Conservation (phyloP, 2,888 invertebrate genomes). For the Prosapia bicincta region DNA sequence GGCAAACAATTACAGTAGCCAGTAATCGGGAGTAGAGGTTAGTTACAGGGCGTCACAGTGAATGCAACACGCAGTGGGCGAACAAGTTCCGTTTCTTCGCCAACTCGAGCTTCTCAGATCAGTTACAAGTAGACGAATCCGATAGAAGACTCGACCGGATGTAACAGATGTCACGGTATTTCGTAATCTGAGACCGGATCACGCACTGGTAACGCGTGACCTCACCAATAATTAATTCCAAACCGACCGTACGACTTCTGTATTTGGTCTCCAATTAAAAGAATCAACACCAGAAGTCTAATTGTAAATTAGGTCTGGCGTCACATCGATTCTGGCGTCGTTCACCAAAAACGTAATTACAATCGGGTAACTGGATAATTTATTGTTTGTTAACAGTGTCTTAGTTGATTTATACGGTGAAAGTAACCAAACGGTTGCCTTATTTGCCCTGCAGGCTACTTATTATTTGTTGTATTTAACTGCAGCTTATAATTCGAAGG, state of each 20-base stretch:
- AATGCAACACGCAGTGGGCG: not conserved
- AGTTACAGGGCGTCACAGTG: not conserved
- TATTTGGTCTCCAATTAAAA: not conserved
- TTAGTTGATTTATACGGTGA: not conserved
- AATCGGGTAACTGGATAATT: not conserved
- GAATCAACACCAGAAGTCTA: not conserved
- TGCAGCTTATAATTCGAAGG: too few relatives aligned
- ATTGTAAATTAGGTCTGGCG: too few relatives aligned
- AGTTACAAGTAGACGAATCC: not conserved
- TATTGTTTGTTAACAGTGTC: not conserved
- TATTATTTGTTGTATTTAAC: too few relatives aligned
- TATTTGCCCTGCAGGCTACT: too few relatives aligned
- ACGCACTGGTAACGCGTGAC: not conserved
- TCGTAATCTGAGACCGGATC: not conserved
- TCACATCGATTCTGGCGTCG: not conserved
- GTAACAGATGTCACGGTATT: not conserved
- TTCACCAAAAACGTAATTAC: not conserved
- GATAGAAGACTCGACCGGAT: not conserved
- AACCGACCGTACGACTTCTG: not conserved
- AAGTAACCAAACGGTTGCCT: too few relatives aligned
- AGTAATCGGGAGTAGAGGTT: not conserved
- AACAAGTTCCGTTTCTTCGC: not conserved
- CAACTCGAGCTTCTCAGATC: not conserved
- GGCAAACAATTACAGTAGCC: not conserved
- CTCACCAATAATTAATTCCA: not conserved